phyloP scores from a whole-genome alignment of 2,888 invertebrate species.

The Cheilosia scutellata region DNA sequence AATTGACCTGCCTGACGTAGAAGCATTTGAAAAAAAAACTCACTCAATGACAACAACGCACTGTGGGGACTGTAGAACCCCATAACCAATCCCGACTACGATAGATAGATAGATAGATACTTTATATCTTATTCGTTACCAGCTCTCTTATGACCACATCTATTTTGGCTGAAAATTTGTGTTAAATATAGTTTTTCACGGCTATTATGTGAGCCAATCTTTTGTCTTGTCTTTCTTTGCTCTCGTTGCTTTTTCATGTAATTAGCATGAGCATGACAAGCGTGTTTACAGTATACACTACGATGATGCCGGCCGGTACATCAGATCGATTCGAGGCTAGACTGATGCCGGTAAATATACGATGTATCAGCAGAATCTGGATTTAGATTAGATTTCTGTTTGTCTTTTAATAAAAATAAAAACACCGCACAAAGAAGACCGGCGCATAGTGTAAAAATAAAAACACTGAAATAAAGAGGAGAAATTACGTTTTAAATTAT shows the following conservation, averaged over 20 bases:
- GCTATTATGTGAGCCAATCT: background rate
- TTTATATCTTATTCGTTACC: slow-evolving; percentile 6
- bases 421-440: background rate
- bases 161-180: slow-evolving; percentile 9
- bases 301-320: slow-evolving; percentile 9
- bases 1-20: slow-evolving; percentile 15
- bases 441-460: slow-evolving; percentile 6
- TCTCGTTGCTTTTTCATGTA: slow-evolving; percentile 17
- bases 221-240: background rate
- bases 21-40: background rate
- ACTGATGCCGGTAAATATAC: slow-evolving; percentile 19
- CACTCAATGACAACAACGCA: background rate
- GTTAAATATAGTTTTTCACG: slow-evolving; percentile 16
- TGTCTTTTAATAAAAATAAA: slow-evolving; percentile 19
- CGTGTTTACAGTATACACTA: background rate
- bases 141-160: background rate
- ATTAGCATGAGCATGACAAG: slow-evolving; percentile 20
- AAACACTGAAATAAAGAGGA: slow-evolving; percentile 3
- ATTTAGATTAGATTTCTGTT: slow-evolving; percentile 19
- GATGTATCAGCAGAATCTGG: slow-evolving; percentile 27
- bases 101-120: background rate
- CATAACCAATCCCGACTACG: background rate
- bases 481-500: slow-evolving; percentile 23
- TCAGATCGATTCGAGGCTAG: slow-evolving; percentile 23
- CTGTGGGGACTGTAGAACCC: background rate